Evolutionary conservation across 2,888 invertebrate genomes (phyloP).

Genomic region (Sipunculus nudus): DNA sequence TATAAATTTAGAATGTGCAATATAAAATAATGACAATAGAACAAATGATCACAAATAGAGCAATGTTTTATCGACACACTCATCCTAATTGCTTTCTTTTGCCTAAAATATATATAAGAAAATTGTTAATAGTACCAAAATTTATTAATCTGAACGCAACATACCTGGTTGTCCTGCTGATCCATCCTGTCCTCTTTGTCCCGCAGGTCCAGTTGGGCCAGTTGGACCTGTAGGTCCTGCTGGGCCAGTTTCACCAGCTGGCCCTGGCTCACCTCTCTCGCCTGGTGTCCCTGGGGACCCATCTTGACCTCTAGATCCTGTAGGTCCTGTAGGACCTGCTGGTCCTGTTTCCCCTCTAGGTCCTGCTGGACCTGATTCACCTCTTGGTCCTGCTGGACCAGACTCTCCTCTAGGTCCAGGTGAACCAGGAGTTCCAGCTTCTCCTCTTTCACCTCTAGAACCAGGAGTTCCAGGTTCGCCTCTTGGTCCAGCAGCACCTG

Average conservation of each 20-base stretch:
- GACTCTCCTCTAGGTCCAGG: slow-evolving; percentile 18
- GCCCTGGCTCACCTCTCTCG: slow-evolving; percentile 16
- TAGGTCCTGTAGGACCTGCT: slow-evolving; percentile 17
- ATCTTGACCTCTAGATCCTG: slow-evolving; percentile 22
- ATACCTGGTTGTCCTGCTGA: too few species aligned
- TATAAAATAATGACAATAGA: too few species aligned
- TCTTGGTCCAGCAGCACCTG: slow-evolving; percentile 14
- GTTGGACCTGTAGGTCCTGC: slow-evolving; percentile 9
- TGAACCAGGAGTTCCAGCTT: slow-evolving; percentile 15
- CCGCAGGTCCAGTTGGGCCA: slow-evolving; percentile 6
- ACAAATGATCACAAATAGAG: too few species aligned
- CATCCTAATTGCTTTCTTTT: too few species aligned
- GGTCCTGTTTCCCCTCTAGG: slow-evolving; percentile 9
- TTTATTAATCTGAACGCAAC: too few species aligned
- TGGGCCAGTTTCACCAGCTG: slow-evolving; percentile 13
- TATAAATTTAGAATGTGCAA: too few species aligned
- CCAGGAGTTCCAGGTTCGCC: slow-evolving; percentile 21
- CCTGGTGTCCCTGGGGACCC: slow-evolving; percentile 33
- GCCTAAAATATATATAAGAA: too few species aligned
- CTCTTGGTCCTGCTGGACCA: slow-evolving; percentile 16
- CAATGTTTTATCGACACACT: too few species aligned
- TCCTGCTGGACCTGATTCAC: neutral
- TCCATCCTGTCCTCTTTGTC: too few species aligned
- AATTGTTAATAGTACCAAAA: too few species aligned
- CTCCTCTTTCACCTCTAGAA: slow-evolving; percentile 12